phyloP scores from a whole-genome alignment of 1,140 invertebrate genomes.

The Solen grandis region DNA sequence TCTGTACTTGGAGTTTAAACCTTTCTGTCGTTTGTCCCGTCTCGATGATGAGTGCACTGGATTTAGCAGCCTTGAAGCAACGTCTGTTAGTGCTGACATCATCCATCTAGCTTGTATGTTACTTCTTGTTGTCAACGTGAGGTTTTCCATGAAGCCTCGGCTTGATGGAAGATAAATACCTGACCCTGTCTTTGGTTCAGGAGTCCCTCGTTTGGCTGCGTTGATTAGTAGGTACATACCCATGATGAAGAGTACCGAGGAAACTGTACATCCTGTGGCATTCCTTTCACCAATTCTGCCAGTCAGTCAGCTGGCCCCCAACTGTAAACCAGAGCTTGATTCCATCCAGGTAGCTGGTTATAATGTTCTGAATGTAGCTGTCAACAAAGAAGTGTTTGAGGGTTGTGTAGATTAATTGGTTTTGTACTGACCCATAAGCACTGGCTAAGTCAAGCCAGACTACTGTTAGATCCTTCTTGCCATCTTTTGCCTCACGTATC shows the following conservation, averaged over 20 bases:
- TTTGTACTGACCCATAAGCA: not conserved
- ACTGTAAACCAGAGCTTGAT: not conserved
- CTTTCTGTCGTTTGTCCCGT: conserved; percentile 11
- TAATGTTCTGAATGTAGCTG: conserved; percentile 4
- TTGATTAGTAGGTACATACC: conserved; percentile 27
- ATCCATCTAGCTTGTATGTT: not conserved
- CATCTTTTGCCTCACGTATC: not conserved
- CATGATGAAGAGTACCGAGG: not conserved
- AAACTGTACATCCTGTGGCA: conserved; percentile 1
- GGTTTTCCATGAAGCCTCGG: conserved; percentile 31
- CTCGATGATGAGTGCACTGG: conserved; percentile 19
- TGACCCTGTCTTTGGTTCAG: not conserved
- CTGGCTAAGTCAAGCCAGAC: not conserved
- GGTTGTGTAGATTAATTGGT: conserved; percentile 32
- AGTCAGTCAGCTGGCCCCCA: conserved; percentile 1
- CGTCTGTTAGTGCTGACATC: not conserved
- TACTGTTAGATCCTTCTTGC: not conserved
- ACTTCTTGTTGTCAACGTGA: not conserved
- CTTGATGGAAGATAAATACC: not conserved
- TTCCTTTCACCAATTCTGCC: not conserved
- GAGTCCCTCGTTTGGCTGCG: not conserved
- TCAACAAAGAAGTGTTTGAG: conserved; percentile 22
- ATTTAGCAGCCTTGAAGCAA: conserved; percentile 6
- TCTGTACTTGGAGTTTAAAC: not conserved
- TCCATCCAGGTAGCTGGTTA: conserved; percentile 1